A percentile compares a stretch with the other conserved stretches of the same genome.
These are phyloP conservation scores for Geodia barretti DNA, from an alignment of 37 sponge, comb jelly and placozoan genomes.

Conservation along the genomic window DNA sequence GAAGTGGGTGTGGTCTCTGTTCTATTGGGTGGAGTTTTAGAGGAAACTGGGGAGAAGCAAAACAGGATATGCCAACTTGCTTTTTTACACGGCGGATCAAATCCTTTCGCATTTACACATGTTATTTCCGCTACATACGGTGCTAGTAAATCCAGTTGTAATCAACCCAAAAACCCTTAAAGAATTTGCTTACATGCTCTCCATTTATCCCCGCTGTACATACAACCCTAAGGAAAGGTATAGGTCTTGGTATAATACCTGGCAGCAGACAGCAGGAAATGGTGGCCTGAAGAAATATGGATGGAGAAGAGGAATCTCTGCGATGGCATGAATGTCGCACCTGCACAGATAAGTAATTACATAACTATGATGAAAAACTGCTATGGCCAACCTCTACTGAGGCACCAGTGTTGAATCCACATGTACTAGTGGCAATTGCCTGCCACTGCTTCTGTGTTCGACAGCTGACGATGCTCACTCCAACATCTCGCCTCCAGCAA, in stretches of 20 bases:
- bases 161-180: too few relatives aligned
- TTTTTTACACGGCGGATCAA: too few relatives aligned
- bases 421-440: constrained; percentile 19
- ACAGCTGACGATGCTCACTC: constrained; percentile 53
- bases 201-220: too few relatives aligned
- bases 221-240: too few relatives aligned
- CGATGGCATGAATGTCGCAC: constrained; percentile 9
- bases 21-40: not conserved
- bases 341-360: not conserved
- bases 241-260: not conserved
- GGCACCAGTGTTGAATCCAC: too few relatives aligned
- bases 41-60: not conserved
- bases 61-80: not conserved
- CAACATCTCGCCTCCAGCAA: too few relatives aligned
- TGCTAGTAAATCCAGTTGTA: too few relatives aligned
- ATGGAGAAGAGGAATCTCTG: too few relatives aligned
- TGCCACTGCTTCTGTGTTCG: constrained; percentile 50
- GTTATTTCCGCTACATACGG: not conserved
- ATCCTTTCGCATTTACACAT: not conserved
- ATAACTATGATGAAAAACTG: not conserved
- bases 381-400: not conserved
- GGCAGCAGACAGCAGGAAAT: constrained; percentile 25
- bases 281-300: constrained; percentile 2
- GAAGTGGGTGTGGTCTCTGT: not conserved
- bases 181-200: too few relatives aligned